Conservation (phyloP, 2,888 invertebrate genomes). For the Amiota communis region DNA sequence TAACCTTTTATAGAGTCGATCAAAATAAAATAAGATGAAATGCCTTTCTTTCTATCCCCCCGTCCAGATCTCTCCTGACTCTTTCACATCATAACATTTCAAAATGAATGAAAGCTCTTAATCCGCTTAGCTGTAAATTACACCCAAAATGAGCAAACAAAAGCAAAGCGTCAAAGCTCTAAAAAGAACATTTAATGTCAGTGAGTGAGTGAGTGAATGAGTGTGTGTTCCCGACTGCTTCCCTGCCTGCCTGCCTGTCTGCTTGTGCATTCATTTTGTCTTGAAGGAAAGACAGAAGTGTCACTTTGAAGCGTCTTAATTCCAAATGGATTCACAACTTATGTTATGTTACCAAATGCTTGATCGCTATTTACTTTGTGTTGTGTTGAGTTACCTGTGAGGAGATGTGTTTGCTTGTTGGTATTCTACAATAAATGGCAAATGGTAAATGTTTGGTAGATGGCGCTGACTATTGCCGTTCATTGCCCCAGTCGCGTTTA, state of each 20-base stretch:
- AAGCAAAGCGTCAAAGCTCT: background rate
- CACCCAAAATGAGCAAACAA: conserved; percentile 1
- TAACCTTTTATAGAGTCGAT: conserved; percentile 49
- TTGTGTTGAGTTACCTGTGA: too few species aligned
- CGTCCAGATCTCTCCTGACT: too few species aligned
- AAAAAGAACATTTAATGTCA: background rate
- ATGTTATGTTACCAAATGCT: too few species aligned
- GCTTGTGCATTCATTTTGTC: background rate
- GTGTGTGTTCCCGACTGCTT: background rate
- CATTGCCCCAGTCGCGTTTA: background rate
- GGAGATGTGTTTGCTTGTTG: too few species aligned
- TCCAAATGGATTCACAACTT: too few species aligned
- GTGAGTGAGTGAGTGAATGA: conserved; percentile 4
- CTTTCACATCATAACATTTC: too few species aligned
- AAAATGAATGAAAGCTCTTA: background rate
- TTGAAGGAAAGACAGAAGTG: background rate
- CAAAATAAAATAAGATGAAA: conserved; percentile 6
- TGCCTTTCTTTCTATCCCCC: too few species aligned
- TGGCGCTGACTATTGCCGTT: too few species aligned
- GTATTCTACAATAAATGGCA: too few species aligned
- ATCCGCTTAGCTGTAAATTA: conserved; percentile 3
- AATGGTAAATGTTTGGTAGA: too few species aligned
- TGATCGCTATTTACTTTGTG: too few species aligned
- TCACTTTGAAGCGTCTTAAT: too few species aligned
- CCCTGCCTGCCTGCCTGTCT: background rate